Conservation (phyloP, 2,888 invertebrate species). For the Apotomis betuletana region DNA sequence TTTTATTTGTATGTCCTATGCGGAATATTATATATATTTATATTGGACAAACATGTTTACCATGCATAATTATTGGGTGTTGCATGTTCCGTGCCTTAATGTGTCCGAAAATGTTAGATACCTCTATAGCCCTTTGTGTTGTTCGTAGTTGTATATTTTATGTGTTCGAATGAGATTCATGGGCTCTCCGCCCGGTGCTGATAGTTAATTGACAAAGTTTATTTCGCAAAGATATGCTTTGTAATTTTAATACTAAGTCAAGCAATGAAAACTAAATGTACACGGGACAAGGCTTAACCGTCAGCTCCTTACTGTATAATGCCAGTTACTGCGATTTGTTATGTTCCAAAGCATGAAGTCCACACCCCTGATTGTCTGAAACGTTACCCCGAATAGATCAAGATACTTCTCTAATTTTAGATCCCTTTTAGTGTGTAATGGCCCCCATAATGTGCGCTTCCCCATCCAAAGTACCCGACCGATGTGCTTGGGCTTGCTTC, state of each 20-base stretch:
- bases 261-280: conserved; percentile 29
- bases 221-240: conserved; percentile 15
- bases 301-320: conserved; percentile 65
- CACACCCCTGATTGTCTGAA: conserved; percentile 56
- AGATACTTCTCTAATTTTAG: conserved; percentile 68
- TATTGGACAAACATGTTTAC: conserved; percentile 58
- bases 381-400: conserved; percentile 63
- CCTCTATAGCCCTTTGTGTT: conserved; percentile 81
- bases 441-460: conserved; percentile 71
- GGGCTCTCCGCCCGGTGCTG: conserved; percentile 69
- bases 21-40: conserved; percentile 48
- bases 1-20: conserved; percentile 54
- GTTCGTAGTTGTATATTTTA: conserved; percentile 78
- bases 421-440: conserved; percentile 68
- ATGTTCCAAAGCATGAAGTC: conserved; percentile 78
- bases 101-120: conserved; percentile 78
- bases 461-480: conserved; percentile 64
- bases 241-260: conserved; percentile 7
- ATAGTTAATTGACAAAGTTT: conserved; percentile 67
- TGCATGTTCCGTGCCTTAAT: conserved; percentile 82
- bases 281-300: conserved; percentile 64
- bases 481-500: conserved; percentile 82
- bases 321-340: conserved; percentile 65
- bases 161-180: conserved; percentile 64
- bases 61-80: conserved; percentile 75